A percentile compares a stretch with the other conserved stretches of the same genome.
These are phyloP conservation scores for Pentalonia nigronervosa DNA, from an alignment of 1,140 invertebrate species.

Conservation along the genomic window DNA sequence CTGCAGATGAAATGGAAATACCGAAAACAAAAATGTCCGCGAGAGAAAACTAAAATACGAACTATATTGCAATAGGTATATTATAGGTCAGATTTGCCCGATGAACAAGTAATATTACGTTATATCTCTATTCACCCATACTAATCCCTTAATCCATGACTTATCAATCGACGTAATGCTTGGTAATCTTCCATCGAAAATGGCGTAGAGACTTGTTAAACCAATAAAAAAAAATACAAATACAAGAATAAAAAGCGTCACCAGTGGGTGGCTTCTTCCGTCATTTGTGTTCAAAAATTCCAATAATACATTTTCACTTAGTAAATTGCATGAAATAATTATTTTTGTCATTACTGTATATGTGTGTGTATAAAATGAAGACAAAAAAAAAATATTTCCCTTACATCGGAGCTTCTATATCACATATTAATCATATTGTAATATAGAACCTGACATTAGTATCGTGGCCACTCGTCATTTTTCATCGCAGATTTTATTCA, in stretches of 20 bases:
- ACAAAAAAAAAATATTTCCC: no score
- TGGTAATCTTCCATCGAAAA: no score
- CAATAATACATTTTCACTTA: not conserved
- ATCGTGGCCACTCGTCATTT: not conserved
- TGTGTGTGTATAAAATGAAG: not conserved
- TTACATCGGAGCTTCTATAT: no score
- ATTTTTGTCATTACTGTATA: not conserved
- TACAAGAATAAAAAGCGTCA: not conserved
- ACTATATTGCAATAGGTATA: not conserved
- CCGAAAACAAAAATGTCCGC: not conserved
- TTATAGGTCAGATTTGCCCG: not conserved
- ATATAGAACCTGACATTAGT: not conserved
- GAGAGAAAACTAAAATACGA: not conserved
- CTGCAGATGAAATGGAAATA: not conserved
- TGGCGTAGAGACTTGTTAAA: no score
- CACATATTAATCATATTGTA: not conserved
- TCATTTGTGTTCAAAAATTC: not conserved
- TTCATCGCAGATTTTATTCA: not conserved
- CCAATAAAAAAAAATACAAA: not conserved
- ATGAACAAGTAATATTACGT: not conserved
- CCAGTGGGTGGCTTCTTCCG: not conserved
- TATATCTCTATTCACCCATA: not conserved
- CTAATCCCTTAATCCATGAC: no score
- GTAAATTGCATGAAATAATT: not conserved
- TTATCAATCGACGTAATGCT: no score